These are phyloP conservation scores for Todiramphus saurophagus DNA, from an alignment of 2,113 vertebrate genomes.

Conservation along the genomic window DNA sequence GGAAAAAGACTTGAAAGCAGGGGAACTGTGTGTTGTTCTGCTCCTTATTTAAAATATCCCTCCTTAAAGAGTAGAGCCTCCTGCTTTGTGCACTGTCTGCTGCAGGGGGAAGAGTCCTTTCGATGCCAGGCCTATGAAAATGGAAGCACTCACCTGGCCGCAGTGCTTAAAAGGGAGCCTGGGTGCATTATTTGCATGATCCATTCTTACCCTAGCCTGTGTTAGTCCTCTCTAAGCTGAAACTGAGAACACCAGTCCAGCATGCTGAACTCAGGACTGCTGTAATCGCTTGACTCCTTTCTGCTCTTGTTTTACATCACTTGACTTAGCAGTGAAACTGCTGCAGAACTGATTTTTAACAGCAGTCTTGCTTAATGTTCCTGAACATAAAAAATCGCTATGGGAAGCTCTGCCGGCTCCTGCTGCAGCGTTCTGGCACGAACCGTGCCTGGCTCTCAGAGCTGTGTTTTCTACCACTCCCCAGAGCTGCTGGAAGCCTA, in stretches of 20 bases:
- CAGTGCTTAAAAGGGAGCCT: background rate
- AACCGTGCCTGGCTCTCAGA: rapidly evolving
- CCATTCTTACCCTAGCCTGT: background rate
- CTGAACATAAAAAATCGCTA: rapidly evolving
- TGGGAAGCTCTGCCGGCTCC: rapidly evolving
- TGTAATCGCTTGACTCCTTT: background rate
- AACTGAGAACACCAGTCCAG: background rate
- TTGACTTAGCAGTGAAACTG: background rate
- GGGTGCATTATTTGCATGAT: background rate
- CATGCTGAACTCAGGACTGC: background rate
- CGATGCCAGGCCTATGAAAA: background rate
- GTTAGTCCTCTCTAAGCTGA: background rate
- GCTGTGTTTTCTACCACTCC: rapidly evolving
- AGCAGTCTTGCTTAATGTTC: rapidly evolving
- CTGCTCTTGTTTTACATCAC: background rate
- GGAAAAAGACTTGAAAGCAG: background rate
- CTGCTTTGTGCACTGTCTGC: background rate
- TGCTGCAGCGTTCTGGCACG: rapidly evolving
- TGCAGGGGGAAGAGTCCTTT: background rate
- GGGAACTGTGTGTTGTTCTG: background rate
- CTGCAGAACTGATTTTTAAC: background rate
- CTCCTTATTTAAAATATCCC: background rate
- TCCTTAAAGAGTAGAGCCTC: background rate
- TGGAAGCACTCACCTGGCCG: background rate
- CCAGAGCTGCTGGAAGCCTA: background rate